phyloP scores from a whole-genome alignment of 1,140 invertebrate genomes.

The Trichonephila clavipes region DNA sequence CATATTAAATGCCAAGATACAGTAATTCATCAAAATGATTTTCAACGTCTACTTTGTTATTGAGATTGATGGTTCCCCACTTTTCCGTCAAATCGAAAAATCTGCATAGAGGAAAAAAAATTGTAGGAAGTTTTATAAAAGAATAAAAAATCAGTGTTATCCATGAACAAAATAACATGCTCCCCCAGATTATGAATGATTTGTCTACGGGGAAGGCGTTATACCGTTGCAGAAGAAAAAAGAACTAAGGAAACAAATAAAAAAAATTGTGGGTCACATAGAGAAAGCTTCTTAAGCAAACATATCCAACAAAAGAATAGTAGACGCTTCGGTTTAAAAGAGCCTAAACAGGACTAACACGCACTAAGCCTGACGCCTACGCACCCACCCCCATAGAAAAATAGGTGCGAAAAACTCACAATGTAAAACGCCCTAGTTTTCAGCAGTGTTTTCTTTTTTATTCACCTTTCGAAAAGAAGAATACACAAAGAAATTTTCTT shows the following conservation, averaged over 20 bases:
- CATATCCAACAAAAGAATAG: slow-evolving; percentile 74
- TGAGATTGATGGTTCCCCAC: slow-evolving; percentile 20
- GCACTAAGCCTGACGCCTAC: slow-evolving; percentile 69
- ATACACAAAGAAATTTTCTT: slow-evolving; percentile 48
- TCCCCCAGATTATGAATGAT: slow-evolving; percentile 41
- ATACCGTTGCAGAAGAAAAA: slow-evolving; percentile 59
- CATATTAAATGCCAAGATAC: slow-evolving; percentile 46
- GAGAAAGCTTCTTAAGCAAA: slow-evolving; percentile 75
- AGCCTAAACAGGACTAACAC: slow-evolving; percentile 73
- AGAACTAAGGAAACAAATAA: slow-evolving; percentile 23
- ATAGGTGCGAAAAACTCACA: slow-evolving; percentile 61
- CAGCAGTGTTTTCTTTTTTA: slow-evolving; percentile 51
- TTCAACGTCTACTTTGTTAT: slow-evolving; percentile 12
- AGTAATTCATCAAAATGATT: slow-evolving; percentile 65
- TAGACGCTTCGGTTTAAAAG: slow-evolving; percentile 63
- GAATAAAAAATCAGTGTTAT: slow-evolving; percentile 37
- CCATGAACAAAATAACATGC: slow-evolving; percentile 42
- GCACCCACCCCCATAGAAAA: background rate
- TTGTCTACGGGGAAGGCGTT: slow-evolving; percentile 60
- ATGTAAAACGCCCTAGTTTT: slow-evolving; percentile 64
- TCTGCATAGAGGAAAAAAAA: slow-evolving; percentile 27
- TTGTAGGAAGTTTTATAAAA: background rate
- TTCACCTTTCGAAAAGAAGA: slow-evolving; percentile 26
- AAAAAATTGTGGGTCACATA: slow-evolving; percentile 71
- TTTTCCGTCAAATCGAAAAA: background rate